Evolutionary conservation across 2,113 vertebrate species (phyloP).

Genomic region (Podarcis raffonei): DNA sequence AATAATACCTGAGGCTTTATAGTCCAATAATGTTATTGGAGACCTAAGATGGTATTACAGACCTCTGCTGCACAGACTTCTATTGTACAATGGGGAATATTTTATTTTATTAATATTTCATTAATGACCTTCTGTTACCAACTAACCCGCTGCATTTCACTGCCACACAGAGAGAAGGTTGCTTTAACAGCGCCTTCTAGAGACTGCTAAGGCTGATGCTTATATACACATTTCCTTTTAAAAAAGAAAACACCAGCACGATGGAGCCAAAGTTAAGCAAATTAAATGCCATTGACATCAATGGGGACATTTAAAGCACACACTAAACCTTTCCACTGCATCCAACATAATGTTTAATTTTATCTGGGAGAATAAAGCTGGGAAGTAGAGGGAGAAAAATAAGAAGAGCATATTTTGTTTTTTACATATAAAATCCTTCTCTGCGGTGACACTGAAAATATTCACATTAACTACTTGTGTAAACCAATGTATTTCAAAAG

Average conservation of each 20-base stretch:
- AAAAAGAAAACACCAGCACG: not conserved
- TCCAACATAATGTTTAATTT: not conserved
- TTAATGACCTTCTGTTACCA: not conserved
- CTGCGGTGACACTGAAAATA: not conserved
- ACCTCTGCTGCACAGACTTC: not conserved
- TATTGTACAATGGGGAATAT: not conserved
- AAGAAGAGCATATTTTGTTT: not conserved
- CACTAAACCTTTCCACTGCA: too few relatives aligned
- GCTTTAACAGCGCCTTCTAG: not conserved
- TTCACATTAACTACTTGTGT: not conserved
- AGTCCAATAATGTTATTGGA: constrained; percentile 13
- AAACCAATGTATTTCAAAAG: not conserved
- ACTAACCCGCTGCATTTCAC: constrained; percentile 22
- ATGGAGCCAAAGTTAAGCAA: not conserved
- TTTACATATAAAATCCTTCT: not conserved
- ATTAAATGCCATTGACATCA: not conserved
- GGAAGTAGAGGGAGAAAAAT: not conserved
- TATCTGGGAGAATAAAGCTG: not conserved
- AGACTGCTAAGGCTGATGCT: fast-evolving
- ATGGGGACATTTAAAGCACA: not conserved
- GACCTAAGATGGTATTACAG: constrained; percentile 27
- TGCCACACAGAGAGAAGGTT: not conserved
- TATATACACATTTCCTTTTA: not conserved
- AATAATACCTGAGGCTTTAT: not conserved
- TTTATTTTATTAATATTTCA: constrained; percentile 4